A percentile compares a stretch with the other conserved stretches of the same genome.
These are phyloP conservation scores for Drosophila ochracea DNA, from an alignment of 2,888 invertebrate genomes.

Conservation along the genomic window DNA sequence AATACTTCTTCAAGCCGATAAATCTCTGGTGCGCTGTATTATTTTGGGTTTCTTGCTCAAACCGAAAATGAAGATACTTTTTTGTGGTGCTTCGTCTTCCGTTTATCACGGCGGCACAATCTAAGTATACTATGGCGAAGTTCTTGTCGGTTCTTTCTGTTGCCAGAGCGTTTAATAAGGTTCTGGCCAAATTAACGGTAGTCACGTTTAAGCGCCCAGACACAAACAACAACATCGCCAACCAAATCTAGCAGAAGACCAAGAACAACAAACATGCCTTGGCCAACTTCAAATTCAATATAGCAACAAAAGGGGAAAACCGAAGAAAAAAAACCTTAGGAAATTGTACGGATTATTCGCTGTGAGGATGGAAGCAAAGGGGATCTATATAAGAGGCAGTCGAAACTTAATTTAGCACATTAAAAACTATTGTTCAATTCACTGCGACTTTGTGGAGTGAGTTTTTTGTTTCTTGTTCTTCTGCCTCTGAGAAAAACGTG, in stretches of 20 bases:
- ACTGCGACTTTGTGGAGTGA: constrained; percentile 19
- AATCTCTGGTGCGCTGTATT: constrained; percentile 62
- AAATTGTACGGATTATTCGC: constrained; percentile 61
- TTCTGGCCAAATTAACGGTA: constrained; percentile 76
- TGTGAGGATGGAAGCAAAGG: constrained; percentile 5
- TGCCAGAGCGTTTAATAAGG: constrained; percentile 61
- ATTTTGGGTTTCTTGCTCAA: constrained; percentile 17
- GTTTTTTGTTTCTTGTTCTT: constrained; percentile 11
- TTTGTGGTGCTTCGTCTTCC: constrained; percentile 31
- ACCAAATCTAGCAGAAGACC: constrained; percentile 8
- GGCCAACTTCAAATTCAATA: constrained; percentile 61
- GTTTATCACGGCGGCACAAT: constrained; percentile 52
- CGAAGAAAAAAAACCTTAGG: constrained; percentile 9
- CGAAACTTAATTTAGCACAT: constrained; percentile 76
- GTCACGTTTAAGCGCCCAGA: constrained; percentile 69
- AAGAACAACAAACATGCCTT: constrained; percentile 50
- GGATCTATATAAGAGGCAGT: constrained; percentile 25
- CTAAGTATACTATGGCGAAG: constrained; percentile 35
- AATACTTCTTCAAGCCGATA: constrained; percentile 67
- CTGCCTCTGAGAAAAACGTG: constrained; percentile 38
- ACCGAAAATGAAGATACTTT: constrained; percentile 54
- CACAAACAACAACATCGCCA: constrained; percentile 47
- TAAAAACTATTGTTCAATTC: constrained; percentile 71
- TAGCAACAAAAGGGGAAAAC: constrained; percentile 23
- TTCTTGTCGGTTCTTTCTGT: constrained; percentile 37